phyloP scores from a whole-genome alignment of 2,797 vertebrate species.

The Falco concolor region DNA sequence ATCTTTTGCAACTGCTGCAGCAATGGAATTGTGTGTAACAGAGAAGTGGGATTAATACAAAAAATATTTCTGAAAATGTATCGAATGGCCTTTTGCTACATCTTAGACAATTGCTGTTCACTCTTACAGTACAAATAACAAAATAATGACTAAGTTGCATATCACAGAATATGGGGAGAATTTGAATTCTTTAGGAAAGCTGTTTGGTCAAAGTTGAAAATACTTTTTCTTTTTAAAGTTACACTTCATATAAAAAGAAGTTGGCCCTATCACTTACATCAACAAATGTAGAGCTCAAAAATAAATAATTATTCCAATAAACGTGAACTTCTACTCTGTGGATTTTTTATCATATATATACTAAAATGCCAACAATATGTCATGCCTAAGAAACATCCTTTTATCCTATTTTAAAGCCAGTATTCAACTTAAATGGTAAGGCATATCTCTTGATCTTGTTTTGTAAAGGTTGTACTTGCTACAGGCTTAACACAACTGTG shows the following conservation, averaged over 20 bases:
- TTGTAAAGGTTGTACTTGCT: slow-evolving; percentile 74
- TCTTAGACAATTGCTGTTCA: neutral
- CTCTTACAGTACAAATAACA: neutral
- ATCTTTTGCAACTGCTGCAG: neutral
- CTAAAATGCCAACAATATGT: slow-evolving; percentile 65
- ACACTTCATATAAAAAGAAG: neutral
- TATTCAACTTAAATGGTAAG: slow-evolving; percentile 70
- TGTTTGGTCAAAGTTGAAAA: neutral
- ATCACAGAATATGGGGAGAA: neutral
- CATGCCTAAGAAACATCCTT: slow-evolving; percentile 59
- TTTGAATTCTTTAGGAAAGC: neutral
- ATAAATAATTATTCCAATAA: neutral
- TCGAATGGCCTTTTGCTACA: neutral
- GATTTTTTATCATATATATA: slow-evolving; percentile 58
- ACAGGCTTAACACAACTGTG: slow-evolving; percentile 67
- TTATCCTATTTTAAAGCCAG: slow-evolving; percentile 60
- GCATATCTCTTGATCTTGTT: slow-evolving; percentile 71
- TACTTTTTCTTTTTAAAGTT: neutral
- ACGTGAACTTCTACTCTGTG: neutral
- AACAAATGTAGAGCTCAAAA: neutral
- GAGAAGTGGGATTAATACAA: neutral
- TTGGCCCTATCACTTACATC: neutral
- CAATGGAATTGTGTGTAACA: neutral
- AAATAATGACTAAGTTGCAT: neutral
- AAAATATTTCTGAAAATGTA: neutral